Percentiles rank a stretch among this genome's conserved stretches.
These are phyloP conservation scores for Harlomillsia oculata DNA, from an alignment of 1,140 invertebrate species.

Conservation along the genomic window DNA sequence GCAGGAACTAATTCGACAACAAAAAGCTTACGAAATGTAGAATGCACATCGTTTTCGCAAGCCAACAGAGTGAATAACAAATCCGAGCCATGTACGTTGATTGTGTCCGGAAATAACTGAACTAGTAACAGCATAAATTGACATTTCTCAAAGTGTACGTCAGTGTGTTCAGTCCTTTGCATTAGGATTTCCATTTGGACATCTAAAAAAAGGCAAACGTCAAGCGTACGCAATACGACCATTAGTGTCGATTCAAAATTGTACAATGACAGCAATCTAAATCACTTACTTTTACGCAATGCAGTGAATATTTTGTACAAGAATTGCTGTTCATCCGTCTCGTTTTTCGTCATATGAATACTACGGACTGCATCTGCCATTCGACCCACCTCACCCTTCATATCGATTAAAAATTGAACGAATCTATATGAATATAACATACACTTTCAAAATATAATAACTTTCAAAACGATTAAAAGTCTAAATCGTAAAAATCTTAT, in stretches of 20 bases:
- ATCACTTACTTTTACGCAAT: constrained; percentile 21
- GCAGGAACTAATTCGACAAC: constrained; percentile 32
- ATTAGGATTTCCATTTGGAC: constrained; percentile 30
- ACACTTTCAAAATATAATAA: too few species aligned
- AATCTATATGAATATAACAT: too few species aligned
- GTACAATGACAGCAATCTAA: background rate
- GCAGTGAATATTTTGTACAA: constrained; percentile 20
- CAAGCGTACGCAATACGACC: background rate
- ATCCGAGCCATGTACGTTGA: constrained; percentile 20
- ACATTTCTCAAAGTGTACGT: constrained; percentile 28
- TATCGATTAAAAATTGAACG: constrained; percentile 50
- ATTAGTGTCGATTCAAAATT: too few species aligned
- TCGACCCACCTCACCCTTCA: constrained; percentile 23
- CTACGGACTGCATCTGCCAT: constrained; percentile 27
- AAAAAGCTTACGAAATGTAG: constrained; percentile 25
- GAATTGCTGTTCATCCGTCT: constrained; percentile 26
- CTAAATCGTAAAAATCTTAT: background rate
- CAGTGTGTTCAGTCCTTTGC: constrained; percentile 18
- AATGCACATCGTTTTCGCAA: constrained; percentile 27
- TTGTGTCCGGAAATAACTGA: constrained; percentile 31
- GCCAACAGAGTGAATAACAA: constrained; percentile 23
- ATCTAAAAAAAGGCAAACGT: constrained; percentile 6
- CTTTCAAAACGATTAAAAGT: background rate
- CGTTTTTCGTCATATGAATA: constrained; percentile 16
- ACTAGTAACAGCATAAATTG: constrained; percentile 30